Evolutionary conservation across 2,797 vertebrate genomes (phyloP).

Genomic region (Agapornis canus): DNA sequence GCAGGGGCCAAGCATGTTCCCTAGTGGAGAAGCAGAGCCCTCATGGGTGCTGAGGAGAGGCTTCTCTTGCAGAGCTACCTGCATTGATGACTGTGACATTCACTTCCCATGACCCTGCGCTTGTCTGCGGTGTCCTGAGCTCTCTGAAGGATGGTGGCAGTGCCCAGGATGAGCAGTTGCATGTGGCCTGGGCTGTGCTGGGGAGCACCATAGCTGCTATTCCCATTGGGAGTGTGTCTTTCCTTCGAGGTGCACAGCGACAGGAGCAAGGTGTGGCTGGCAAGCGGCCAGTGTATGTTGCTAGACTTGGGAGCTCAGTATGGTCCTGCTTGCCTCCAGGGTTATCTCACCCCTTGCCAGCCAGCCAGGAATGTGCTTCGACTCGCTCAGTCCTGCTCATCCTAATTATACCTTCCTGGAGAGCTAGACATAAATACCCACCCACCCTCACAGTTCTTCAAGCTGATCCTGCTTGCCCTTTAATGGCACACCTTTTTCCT

Average conservation of each 20-base stretch:
- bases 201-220: background rate
- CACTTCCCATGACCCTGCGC: fast-evolving
- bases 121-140: background rate
- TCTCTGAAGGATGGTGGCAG: background rate
- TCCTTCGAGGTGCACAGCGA: fast-evolving
- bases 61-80: background rate
- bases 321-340: background rate
- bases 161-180: background rate
- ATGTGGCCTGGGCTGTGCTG: background rate
- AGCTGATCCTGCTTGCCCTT: background rate
- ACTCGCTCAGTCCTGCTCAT: background rate
- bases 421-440: background rate
- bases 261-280: background rate
- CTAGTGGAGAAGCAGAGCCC: background rate
- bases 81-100: background rate
- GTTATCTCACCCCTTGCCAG: background rate
- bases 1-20: background rate
- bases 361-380: background rate
- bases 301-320: background rate
- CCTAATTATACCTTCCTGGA: background rate
- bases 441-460: background rate
- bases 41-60: background rate
- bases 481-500: background rate
- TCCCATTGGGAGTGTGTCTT: background rate
- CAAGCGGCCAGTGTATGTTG: background rate